Evolutionary conservation across 2,113 vertebrate species (phyloP).

Genomic region (Myotis lucifugus): DNA sequence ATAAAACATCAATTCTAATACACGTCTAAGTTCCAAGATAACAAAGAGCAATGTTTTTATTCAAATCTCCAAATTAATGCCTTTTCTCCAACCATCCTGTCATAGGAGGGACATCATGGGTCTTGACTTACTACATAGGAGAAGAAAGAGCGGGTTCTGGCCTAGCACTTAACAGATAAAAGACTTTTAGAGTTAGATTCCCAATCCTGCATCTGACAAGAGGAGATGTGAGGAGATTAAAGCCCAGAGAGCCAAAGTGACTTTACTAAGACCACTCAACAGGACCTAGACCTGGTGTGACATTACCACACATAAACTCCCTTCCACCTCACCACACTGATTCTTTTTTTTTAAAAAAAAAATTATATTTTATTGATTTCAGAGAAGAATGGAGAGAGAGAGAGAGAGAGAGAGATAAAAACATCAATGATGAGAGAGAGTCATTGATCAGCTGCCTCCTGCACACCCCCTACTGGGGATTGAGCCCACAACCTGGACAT

Average conservation of each 20-base stretch:
- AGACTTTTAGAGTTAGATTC: neutral
- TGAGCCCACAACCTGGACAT: no score
- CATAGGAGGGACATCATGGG: rapidly evolving
- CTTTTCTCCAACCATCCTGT: neutral
- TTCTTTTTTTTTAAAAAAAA: no score
- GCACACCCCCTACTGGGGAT: no score
- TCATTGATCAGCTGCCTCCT: no score
- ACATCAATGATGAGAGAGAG: no score
- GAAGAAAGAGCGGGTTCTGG: neutral
- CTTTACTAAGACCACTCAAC: neutral
- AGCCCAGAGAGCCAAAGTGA: neutral
- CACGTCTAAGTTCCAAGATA: neutral
- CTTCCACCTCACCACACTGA: neutral
- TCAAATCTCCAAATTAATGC: neutral
- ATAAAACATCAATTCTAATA: neutral
- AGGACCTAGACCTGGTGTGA: neutral
- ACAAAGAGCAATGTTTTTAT: neutral
- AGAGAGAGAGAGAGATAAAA: no score
- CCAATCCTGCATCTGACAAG: neutral
- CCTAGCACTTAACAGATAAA: neutral
- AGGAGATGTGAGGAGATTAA: neutral
- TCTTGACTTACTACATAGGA: neutral
- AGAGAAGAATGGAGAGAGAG: no score
- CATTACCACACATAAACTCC: neutral
- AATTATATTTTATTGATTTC: no score